phyloP scores from a whole-genome alignment of 2,797 vertebrate species.

The Chaetodon trifasciatus region DNA sequence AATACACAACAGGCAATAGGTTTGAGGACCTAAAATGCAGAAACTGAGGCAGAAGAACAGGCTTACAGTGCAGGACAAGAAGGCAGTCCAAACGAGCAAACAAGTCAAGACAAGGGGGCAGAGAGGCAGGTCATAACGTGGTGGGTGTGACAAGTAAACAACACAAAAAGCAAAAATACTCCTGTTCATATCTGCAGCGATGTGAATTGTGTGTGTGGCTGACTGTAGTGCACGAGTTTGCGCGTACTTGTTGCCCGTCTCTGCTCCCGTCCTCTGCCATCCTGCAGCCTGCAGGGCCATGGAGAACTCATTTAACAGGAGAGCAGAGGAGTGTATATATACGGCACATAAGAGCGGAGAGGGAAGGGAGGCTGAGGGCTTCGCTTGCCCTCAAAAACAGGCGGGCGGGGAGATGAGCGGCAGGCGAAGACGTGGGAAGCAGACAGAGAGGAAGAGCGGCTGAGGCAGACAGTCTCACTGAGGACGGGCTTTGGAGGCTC shows the following conservation, averaged over 20 bases:
- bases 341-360: conserved; percentile 47
- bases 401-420: conserved; percentile 34
- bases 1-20: neutral
- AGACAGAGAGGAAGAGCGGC: conserved; percentile 62
- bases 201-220: too few species aligned
- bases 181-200: neutral
- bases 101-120: too few species aligned
- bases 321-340: conserved; percentile 58
- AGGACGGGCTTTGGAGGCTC: conserved; percentile 31
- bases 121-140: too few species aligned
- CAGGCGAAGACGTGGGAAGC: conserved; percentile 59
- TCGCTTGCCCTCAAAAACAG: too few species aligned
- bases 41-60: neutral
- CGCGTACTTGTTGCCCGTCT: neutral
- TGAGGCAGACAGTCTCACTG: conserved; percentile 61
- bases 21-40: neutral
- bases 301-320: conserved; percentile 79
- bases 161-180: neutral
- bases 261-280: conserved; percentile 45
- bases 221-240: too few species aligned
- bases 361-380: conserved; percentile 55
- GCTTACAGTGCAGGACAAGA: too few species aligned
- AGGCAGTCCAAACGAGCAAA: too few species aligned
- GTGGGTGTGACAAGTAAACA: too few species aligned
- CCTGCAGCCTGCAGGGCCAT: conserved; percentile 70